Conservation (phyloP, 2,797 vertebrate genomes). For the Phoxinus dragarum region DNA sequence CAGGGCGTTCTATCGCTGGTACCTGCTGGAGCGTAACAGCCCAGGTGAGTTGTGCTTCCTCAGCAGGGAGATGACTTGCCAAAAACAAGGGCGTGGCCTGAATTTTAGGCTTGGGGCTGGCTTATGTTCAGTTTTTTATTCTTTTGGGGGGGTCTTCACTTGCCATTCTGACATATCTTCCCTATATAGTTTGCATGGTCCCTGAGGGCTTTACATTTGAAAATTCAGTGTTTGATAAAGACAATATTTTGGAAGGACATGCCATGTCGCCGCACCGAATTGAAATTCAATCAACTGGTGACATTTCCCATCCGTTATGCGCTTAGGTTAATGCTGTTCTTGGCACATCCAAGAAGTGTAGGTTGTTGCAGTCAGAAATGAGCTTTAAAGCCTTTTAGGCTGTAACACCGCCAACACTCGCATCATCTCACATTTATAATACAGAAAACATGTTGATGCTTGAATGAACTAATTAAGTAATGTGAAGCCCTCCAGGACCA, state of each 20-base stretch:
- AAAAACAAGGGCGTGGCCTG: neutral
- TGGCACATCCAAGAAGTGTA: constrained; percentile 52
- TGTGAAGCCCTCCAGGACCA: constrained; percentile 50
- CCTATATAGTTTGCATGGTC: constrained; percentile 29
- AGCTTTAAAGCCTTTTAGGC: constrained; percentile 45
- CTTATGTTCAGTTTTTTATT: neutral
- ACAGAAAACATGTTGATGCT: constrained; percentile 39
- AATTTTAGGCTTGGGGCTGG: neutral
- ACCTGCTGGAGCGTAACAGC: constrained; percentile 84
- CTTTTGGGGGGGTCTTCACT: neutral
- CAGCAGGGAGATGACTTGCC: neutral
- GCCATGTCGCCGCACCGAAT: constrained; percentile 39
- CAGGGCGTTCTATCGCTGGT: constrained; percentile 86
- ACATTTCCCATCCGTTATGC: constrained; percentile 51
- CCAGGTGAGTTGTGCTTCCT: constrained; percentile 75
- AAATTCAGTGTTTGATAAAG: constrained; percentile 28
- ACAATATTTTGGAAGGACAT: constrained; percentile 35
- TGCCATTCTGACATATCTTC: neutral
- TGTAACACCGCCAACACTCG: constrained; percentile 49
- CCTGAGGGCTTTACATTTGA: constrained; percentile 39
- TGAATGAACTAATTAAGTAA: constrained; percentile 44
- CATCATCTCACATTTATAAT: constrained; percentile 46
- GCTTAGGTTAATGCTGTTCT: constrained; percentile 55
- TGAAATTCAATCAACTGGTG: constrained; percentile 50
- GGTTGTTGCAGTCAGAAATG: constrained; percentile 42